Percentiles rank a stretch among this genome's conserved stretches.
These are phyloP conservation scores for Melanogrammus aeglefinus DNA, from an alignment of 2,797 vertebrate genomes.

Conservation along the genomic window DNA sequence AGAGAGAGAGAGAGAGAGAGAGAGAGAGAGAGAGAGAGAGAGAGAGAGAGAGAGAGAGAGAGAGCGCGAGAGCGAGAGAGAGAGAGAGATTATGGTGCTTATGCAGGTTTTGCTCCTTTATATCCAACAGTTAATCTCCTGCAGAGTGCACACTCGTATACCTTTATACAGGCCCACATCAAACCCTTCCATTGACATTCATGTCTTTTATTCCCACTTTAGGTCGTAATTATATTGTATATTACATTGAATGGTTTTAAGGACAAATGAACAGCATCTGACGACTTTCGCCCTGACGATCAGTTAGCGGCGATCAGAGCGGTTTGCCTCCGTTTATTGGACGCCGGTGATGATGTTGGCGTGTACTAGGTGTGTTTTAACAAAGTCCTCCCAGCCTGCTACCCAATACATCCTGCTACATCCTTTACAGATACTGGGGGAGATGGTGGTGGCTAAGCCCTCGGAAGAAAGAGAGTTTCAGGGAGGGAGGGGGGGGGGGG, in stretches of 20 bases:
- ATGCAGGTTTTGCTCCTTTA: conserved; percentile 49
- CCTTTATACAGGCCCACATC: conserved; percentile 46
- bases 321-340: conserved; percentile 29
- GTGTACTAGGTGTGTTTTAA: conserved; percentile 56
- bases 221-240: conserved; percentile 30
- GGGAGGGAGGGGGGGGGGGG: conserved; percentile 19
- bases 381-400: conserved; percentile 36
- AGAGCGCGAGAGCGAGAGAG: neutral
- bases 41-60: too few species aligned
- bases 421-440: conserved; percentile 55
- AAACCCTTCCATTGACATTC: conserved; percentile 49
- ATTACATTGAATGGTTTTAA: too few species aligned
- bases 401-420: conserved; percentile 55
- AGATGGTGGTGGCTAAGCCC: conserved; percentile 42
- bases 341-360: conserved; percentile 49
- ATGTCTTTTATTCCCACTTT: conserved; percentile 37
- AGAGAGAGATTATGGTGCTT: conserved; percentile 35
- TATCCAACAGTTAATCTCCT: conserved; percentile 50
- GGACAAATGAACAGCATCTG: conserved; percentile 56
- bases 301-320: conserved; percentile 48
- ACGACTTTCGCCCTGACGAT: conserved; percentile 56
- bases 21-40: too few species aligned
- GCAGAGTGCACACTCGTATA: conserved; percentile 44
- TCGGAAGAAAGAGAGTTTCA: conserved; percentile 36
- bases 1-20: neutral